phyloP scores from a whole-genome alignment of 2,113 vertebrate species.

The Brachypteracias leptosomus region DNA sequence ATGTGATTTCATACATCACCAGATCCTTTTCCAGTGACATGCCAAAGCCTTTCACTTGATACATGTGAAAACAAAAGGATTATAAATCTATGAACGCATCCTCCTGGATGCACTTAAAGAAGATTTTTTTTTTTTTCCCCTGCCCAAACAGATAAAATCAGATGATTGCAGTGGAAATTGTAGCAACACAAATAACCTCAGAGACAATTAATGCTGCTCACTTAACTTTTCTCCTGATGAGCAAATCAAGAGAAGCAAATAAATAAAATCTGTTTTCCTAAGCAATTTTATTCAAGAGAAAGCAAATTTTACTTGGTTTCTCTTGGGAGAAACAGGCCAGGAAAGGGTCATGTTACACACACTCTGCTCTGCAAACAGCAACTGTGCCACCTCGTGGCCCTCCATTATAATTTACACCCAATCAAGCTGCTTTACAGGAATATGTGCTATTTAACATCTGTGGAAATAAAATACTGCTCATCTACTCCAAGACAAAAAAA shows the following conservation, averaged over 20 bases:
- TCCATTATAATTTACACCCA: background rate
- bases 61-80: conserved; percentile 32
- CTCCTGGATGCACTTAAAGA: conserved; percentile 7
- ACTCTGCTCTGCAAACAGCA: background rate
- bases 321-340: background rate
- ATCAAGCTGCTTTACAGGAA: background rate
- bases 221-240: background rate
- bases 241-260: background rate
- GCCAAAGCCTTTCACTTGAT: conserved; percentile 3
- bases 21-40: background rate
- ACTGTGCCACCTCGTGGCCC: conserved; percentile 67
- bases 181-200: background rate
- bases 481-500: background rate
- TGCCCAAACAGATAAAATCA: conserved; percentile 27
- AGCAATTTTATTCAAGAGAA: background rate
- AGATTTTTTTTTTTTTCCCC: background rate
- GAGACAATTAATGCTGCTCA: background rate
- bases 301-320: background rate
- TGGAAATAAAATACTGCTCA: background rate
- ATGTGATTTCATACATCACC: conserved; percentile 3
- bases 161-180: conserved; percentile 31
- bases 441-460: background rate
- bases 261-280: conserved; percentile 27
- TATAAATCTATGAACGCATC: conserved; percentile 15
- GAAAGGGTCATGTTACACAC: background rate